These are phyloP conservation scores for Drosophila kambysellisi DNA, from an alignment of 2,888 invertebrate species.

Conservation along the genomic window DNA sequence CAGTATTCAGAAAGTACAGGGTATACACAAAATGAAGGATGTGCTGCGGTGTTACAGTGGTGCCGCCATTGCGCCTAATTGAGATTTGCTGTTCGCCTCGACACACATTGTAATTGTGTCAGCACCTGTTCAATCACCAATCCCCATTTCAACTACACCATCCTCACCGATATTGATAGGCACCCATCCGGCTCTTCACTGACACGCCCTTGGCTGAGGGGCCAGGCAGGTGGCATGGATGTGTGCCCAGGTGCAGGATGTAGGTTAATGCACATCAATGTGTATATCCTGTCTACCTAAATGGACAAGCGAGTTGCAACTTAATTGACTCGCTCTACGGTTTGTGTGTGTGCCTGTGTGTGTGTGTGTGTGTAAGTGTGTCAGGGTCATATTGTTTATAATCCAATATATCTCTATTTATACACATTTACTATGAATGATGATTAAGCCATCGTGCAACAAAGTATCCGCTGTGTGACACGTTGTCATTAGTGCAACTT, in stretches of 20 bases:
- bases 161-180: slow-evolving; percentile 18
- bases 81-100: slow-evolving; percentile 52
- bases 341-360: background rate
- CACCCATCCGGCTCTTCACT: background rate
- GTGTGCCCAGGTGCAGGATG: slow-evolving; percentile 31
- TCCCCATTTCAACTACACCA: slow-evolving; percentile 7
- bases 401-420: background rate
- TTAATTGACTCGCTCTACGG: slow-evolving; percentile 22
- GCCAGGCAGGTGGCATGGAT: background rate
- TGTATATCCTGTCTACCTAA: slow-evolving; percentile 23
- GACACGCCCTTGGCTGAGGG: slow-evolving; percentile 18
- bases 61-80: slow-evolving; percentile 41
- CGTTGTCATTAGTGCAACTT: slow-evolving; percentile 5
- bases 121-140: slow-evolving; percentile 44
- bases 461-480: slow-evolving; percentile 19
- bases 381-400: slow-evolving; percentile 1
- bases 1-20: background rate
- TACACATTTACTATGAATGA: background rate
- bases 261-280: slow-evolving; percentile 60
- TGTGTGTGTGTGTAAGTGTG: background rate
- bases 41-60: background rate
- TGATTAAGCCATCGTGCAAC: slow-evolving; percentile 8
- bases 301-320: slow-evolving; percentile 20
- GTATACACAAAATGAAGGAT: background rate
- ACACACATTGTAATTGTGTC: slow-evolving; percentile 57